A percentile compares a stretch with the other conserved stretches of the same genome.
These are phyloP conservation scores for Drosophila repletoides DNA, from an alignment of 1,140 invertebrate genomes.

Conservation along the genomic window DNA sequence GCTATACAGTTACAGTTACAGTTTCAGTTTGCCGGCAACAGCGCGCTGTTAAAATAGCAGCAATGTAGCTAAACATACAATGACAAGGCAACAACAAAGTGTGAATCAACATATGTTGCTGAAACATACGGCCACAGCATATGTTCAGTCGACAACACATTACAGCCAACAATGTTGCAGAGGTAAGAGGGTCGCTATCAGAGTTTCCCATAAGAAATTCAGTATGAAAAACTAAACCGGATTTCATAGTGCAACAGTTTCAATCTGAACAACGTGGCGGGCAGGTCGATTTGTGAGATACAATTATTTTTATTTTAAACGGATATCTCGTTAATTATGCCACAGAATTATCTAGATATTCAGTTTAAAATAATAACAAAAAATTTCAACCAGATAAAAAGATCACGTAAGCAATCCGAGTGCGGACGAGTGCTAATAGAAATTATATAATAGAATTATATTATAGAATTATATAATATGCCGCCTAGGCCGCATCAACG, in stretches of 20 bases:
- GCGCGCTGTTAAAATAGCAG: slow-evolving; percentile 1
- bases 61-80: slow-evolving; percentile 9
- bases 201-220: no score
- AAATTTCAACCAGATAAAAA: slow-evolving; percentile 20
- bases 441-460: slow-evolving; percentile 4
- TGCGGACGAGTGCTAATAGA: slow-evolving; percentile 26
- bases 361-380: no score
- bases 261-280: slow-evolving; percentile 44
- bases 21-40: no score
- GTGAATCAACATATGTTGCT: slow-evolving; percentile 23
- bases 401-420: slow-evolving; percentile 52
- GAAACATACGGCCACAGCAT: no score
- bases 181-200: slow-evolving; percentile 48
- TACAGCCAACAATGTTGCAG: slow-evolving; percentile 41
- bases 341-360: slow-evolving; percentile 42
- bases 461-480: no score
- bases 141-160: slow-evolving; percentile 2
- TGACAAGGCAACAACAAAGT: slow-evolving; percentile 1
- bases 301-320: no score
- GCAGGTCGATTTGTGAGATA: slow-evolving; percentile 35
- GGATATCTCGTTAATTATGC: no score
- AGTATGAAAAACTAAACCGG: slow-evolving; percentile 49
- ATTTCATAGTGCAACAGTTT: slow-evolving; percentile 47
- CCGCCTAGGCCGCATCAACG: slow-evolving; percentile 66
- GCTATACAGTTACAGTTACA: slow-evolving; percentile 34